These are phyloP conservation scores for Andrena marginata DNA, from an alignment of 2,888 invertebrate species.

Conservation along the genomic window DNA sequence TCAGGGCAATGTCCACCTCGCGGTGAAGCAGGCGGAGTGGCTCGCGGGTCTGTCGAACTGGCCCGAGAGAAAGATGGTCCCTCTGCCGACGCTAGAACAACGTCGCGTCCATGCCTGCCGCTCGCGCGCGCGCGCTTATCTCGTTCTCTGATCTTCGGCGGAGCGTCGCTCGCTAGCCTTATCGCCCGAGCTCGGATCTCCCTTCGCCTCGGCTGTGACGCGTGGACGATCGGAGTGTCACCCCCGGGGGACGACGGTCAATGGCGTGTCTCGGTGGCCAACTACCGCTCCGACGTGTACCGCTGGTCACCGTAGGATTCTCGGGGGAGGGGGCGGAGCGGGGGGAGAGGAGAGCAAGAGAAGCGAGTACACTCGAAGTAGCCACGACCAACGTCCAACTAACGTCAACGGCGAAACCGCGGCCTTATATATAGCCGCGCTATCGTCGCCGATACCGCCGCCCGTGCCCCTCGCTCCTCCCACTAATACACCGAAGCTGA, in stretches of 20 bases:
- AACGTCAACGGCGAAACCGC: slow-evolving; percentile 55
- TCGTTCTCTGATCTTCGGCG: slow-evolving; percentile 4
- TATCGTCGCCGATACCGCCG: slow-evolving; percentile 70
- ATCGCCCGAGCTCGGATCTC: slow-evolving; percentile 3
- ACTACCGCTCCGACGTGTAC: slow-evolving; percentile 14
- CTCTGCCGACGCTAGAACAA: slow-evolving; percentile 60
- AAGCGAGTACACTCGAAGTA: neutral
- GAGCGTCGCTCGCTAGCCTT: neutral
- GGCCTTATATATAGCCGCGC: slow-evolving; percentile 75
- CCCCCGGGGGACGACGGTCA: slow-evolving; percentile 16
- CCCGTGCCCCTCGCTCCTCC: slow-evolving; percentile 18
- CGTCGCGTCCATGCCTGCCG: slow-evolving; percentile 41
- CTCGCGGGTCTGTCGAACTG: too few species aligned
- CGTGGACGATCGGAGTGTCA: slow-evolving; percentile 27
- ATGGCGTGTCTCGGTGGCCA: slow-evolving; percentile 36
- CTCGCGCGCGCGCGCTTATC: slow-evolving; percentile 8
- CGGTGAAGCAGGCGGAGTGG: too few species aligned
- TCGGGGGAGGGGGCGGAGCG: neutral
- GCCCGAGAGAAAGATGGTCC: neutral
- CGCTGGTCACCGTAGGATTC: slow-evolving; percentile 5
- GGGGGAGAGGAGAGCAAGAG: neutral
- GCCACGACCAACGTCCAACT: slow-evolving; percentile 64
- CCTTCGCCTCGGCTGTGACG: neutral
- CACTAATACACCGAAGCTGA: slow-evolving; percentile 52
- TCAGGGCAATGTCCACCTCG: neutral